Evolutionary conservation across 2,113 vertebrate genomes (phyloP).

Genomic region (Daboia siamensis): DNA sequence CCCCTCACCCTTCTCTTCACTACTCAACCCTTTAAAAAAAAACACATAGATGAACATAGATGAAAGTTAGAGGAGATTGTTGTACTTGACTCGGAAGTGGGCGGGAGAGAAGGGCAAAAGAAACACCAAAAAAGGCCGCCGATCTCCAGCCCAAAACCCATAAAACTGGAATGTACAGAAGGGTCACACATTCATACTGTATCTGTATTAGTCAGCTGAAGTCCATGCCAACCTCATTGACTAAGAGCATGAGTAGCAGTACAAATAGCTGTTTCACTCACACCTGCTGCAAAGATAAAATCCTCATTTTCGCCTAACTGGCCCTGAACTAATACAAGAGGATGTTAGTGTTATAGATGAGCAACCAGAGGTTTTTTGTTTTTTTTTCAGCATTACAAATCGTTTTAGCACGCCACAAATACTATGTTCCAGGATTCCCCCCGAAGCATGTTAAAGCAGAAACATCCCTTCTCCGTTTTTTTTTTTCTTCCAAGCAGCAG

Average conservation of each 20-base stretch:
- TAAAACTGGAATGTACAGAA: background rate
- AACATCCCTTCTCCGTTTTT: background rate
- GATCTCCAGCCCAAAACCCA: background rate
- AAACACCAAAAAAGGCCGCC: background rate
- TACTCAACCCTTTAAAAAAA: background rate
- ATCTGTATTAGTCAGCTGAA: slow-evolving; percentile 3
- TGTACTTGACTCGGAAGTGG: background rate
- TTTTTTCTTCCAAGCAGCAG: too few relatives aligned
- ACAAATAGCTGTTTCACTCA: background rate
- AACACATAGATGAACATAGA: too few relatives aligned
- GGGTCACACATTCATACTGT: background rate
- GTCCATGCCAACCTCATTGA: background rate
- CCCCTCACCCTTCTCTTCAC: too few relatives aligned
- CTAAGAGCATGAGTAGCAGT: background rate
- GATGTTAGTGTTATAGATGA: background rate
- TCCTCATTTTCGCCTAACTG: background rate
- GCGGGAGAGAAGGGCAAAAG: too few relatives aligned
- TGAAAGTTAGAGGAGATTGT: background rate
- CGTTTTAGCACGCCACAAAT: background rate
- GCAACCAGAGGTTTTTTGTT: background rate
- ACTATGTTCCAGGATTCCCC: background rate
- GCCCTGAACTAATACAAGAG: background rate
- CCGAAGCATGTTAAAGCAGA: background rate
- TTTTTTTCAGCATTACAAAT: background rate
- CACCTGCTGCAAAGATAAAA: background rate